These are phyloP conservation scores for Diarsia mendica DNA, from an alignment of 2,888 invertebrate genomes.

Conservation along the genomic window DNA sequence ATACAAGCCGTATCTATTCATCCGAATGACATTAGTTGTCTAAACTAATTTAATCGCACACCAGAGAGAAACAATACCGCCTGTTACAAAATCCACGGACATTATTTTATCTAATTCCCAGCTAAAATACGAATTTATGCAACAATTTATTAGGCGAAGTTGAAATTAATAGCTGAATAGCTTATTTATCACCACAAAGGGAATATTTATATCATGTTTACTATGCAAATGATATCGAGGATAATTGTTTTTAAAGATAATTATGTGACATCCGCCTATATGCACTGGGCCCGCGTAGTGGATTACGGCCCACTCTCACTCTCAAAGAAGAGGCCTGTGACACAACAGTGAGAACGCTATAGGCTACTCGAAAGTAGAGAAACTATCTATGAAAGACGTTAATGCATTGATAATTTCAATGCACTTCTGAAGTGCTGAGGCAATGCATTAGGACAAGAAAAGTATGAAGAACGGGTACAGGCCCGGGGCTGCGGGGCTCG, in stretches of 20 bases:
- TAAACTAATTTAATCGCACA: slow-evolving; percentile 22
- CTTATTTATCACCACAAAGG: slow-evolving; percentile 31
- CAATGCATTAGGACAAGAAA: background rate
- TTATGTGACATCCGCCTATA: background rate
- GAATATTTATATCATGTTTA: slow-evolving; percentile 27
- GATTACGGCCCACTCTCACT: background rate
- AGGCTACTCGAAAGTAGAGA: background rate
- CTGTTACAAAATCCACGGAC: slow-evolving; percentile 16
- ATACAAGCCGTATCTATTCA: no score
- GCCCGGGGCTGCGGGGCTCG: no score
- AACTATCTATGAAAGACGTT: background rate
- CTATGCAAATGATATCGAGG: background rate
- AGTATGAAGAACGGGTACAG: background rate
- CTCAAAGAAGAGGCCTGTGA: background rate
- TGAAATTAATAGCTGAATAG: slow-evolving; percentile 34
- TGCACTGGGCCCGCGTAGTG: background rate
- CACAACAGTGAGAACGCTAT: background rate
- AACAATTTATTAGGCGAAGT: slow-evolving; percentile 33
- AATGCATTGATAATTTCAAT: background rate
- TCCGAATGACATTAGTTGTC: slow-evolving; percentile 14
- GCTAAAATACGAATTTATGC: slow-evolving; percentile 31
- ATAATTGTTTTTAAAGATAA: background rate
- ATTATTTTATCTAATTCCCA: slow-evolving; percentile 34
- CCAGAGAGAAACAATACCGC: slow-evolving; percentile 23
- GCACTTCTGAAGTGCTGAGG: background rate